These are phyloP conservation scores for Volucella inanis DNA, from an alignment of 2,888 invertebrate species.

Conservation along the genomic window DNA sequence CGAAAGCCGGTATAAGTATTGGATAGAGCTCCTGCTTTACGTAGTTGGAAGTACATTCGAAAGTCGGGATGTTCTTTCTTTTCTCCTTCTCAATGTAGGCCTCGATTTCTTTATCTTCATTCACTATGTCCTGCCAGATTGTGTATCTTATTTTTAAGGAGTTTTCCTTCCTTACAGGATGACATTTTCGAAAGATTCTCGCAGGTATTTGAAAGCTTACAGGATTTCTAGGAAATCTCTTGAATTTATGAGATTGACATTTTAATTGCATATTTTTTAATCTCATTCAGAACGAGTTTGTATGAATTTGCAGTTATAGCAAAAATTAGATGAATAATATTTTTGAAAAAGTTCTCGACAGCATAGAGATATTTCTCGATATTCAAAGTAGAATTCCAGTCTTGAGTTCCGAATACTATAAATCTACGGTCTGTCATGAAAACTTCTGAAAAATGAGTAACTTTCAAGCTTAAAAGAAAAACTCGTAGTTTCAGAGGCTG, in stretches of 20 bases:
- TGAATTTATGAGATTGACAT: background rate
- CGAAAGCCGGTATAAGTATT: constrained; percentile 42
- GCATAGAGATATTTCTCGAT: too few species aligned
- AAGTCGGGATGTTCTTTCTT: constrained; percentile 7
- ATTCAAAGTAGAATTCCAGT: too few species aligned
- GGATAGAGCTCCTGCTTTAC: constrained; percentile 13
- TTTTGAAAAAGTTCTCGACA: too few species aligned
- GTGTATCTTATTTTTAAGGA: background rate
- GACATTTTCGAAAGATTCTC: background rate
- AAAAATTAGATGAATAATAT: too few species aligned
- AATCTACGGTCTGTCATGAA: too few species aligned
- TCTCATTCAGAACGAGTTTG: too few species aligned
- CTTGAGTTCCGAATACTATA: too few species aligned
- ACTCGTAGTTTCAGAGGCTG: too few species aligned
- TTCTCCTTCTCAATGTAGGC: constrained; percentile 2
- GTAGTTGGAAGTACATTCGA: constrained; percentile 26
- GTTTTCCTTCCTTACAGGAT: background rate
- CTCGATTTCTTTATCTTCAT: constrained; percentile 3
- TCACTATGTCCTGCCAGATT: constrained; percentile 7
- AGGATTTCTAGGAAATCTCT: background rate
- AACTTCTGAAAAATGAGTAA: too few species aligned
- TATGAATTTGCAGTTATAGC: too few species aligned
- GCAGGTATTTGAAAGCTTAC: background rate
- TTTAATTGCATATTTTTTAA: background rate
- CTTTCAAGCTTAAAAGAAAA: too few species aligned